Evolutionary conservation across 1,140 invertebrate species (phyloP), one percentile per base, ranked within the genome.

Genomic region (Cherax quadricarinatus): DNA sequence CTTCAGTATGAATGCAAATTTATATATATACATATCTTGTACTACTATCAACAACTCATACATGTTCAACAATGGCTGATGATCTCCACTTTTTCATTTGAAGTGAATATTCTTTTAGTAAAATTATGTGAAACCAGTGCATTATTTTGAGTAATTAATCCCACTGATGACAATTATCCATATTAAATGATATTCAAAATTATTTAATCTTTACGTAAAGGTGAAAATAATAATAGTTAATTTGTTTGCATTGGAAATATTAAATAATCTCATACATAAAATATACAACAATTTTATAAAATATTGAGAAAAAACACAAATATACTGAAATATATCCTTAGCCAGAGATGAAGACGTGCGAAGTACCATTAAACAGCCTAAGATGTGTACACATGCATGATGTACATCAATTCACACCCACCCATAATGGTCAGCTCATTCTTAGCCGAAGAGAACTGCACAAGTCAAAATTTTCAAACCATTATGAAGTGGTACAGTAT

Each of bases 381-480:
- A 30, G 6, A 75, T 24, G 21, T 70, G 70, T 75, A 75, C 70
- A 75, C 70, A 75, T 75, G 70, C 70, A 75, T 30, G 6, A 75
- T 75, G 70, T 75, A 75, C 70, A 75, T 30, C 70, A 75, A 75
- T 30, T 30, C 12, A 75, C 16, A 75, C n/a, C 70, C 16, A 75
- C n/a, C 70, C 5, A 75, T 9, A n/a, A 30, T 75, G 70, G 57
- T 51, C 57, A 60, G 51, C 51, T 57, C 81, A 83, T 83, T 83
- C 81, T 83, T 57, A 60, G 57, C 48, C 49, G 57, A 21, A 83
- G 51, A 30, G 81, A 83, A 24, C 81, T 60, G 51, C 81, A 60
- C 81, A 83, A 60, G n/a, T 83, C 57, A 75, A 75, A 24, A 75
- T 60, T n/a, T 60, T 57, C 81, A 83, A 66, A 66, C 51, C 10